Evolutionary conservation across 2,113 vertebrate genomes (phyloP).

Genomic region (Serinus canaria): DNA sequence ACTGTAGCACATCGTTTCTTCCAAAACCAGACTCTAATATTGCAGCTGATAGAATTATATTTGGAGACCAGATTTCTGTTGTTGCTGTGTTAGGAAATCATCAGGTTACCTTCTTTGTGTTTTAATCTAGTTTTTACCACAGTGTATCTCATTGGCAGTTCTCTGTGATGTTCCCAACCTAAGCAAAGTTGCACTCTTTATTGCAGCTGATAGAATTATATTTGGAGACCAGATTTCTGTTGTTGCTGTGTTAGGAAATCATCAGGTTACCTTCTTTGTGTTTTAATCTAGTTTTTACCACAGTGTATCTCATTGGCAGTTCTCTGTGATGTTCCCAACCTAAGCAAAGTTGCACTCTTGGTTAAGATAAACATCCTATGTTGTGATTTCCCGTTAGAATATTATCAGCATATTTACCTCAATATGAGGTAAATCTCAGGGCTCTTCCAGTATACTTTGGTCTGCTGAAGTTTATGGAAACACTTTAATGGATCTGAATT

Average conservation of each 20-base stretch:
- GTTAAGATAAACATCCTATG: neutral
- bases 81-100: neutral
- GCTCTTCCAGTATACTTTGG: neutral
- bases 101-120: neutral
- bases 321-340: neutral
- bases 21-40: neutral
- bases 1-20: neutral
- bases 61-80: neutral
- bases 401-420: neutral
- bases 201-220: neutral
- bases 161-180: neutral
- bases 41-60: neutral
- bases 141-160: neutral
- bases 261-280: neutral
- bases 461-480: neutral
- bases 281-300: neutral
- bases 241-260: neutral
- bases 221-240: neutral
- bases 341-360: neutral
- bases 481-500: neutral
- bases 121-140: neutral
- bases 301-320: neutral
- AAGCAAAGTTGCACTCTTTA: neutral
- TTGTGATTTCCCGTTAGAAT: neutral
- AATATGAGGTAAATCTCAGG: neutral